Evolutionary conservation across 2,888 invertebrate genomes (phyloP).

Genomic region (Asteroscopus sphinx): DNA sequence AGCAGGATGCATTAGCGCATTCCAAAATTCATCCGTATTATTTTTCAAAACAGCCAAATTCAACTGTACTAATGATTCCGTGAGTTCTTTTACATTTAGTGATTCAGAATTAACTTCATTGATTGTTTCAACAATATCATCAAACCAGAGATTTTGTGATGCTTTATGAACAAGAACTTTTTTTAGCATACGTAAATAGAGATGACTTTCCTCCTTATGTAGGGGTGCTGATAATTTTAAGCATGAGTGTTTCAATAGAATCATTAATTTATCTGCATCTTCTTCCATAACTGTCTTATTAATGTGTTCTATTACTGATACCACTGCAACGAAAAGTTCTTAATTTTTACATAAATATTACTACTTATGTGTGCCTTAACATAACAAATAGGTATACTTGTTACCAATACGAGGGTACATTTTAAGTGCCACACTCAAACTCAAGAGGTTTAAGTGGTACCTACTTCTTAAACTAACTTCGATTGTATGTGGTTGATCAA

Average conservation of each 20-base stretch:
- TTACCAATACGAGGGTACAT: no score
- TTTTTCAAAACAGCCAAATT: slow-evolving; percentile 82
- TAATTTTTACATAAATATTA: slow-evolving; percentile 2
- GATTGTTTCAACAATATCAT: slow-evolving; percentile 87
- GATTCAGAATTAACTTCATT: slow-evolving; percentile 86
- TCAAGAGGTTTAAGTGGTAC: no score
- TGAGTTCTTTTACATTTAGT: slow-evolving; percentile 82
- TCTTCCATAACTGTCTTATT: slow-evolving; percentile 90
- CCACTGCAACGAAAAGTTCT: slow-evolving; percentile 78
- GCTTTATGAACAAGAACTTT: slow-evolving; percentile 86
- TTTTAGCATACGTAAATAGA: slow-evolving; percentile 88
- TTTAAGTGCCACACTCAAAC: no score
- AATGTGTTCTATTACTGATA: slow-evolving; percentile 88
- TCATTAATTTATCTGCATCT: slow-evolving; percentile 80
- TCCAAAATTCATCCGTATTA: slow-evolving; percentile 79
- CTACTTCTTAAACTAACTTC: no score
- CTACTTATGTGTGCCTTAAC: neutral
- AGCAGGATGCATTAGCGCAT: slow-evolving; percentile 71
- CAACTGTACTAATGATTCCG: slow-evolving; percentile 81
- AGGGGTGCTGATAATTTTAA: slow-evolving; percentile 80
- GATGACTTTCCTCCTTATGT: slow-evolving; percentile 84
- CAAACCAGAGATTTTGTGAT: slow-evolving; percentile 90
- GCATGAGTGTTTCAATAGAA: slow-evolving; percentile 82
- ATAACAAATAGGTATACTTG: slow-evolving; percentile 63
- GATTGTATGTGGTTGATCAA: no score